phyloP scores from a whole-genome alignment of 2,888 invertebrate genomes.

The Agrochola macilenta region DNA sequence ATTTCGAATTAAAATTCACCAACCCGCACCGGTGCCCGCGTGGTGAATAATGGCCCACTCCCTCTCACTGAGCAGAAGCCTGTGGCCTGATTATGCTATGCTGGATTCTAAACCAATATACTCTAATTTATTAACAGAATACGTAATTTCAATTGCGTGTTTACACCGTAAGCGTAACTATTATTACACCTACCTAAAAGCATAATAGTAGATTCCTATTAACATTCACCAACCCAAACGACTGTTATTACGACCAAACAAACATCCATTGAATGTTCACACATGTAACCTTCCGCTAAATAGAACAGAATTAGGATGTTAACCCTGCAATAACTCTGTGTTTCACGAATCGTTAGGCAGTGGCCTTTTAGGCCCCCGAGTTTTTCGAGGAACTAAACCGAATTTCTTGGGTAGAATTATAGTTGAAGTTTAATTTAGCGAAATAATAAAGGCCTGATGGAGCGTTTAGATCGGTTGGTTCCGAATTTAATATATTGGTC shows the following conservation, averaged over 20 bases:
- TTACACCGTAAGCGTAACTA: neutral
- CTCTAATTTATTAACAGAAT: neutral
- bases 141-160: conserved; percentile 10
- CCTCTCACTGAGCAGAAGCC: no score
- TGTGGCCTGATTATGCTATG: neutral
- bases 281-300: conserved; percentile 70
- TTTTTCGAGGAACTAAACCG: conserved; percentile 42
- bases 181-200: conserved; percentile 25
- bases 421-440: conserved; percentile 49
- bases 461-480: conserved; percentile 24
- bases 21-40: no score
- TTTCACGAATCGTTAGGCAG: conserved; percentile 71
- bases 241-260: conserved; percentile 53
- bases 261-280: conserved; percentile 52
- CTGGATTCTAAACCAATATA: neutral
- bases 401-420: conserved; percentile 35
- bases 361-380: conserved; percentile 49
- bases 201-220: conserved; percentile 45
- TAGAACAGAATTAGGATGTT: conserved; percentile 73
- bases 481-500: conserved; percentile 18
- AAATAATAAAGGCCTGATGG: conserved; percentile 36
- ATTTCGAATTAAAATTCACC: neutral
- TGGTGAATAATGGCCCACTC: neutral
- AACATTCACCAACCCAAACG: conserved; percentile 25
- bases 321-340: conserved; percentile 71